Evolutionary conservation across 2,888 invertebrate species (phyloP), one percentile per base, ranked within the genome.

Genomic region (Ophraella communa): DNA sequence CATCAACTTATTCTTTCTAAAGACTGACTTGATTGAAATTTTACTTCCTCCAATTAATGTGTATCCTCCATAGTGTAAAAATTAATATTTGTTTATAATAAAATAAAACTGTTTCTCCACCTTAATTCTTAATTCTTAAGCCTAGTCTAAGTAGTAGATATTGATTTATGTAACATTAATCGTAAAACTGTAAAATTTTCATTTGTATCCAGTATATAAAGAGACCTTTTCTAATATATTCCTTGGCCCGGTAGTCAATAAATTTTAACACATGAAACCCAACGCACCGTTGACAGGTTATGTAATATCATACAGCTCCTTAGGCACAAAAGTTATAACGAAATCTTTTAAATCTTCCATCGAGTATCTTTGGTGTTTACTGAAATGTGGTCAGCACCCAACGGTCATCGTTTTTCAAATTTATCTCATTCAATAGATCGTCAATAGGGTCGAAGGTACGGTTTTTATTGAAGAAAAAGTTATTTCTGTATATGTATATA

Each of bases 381-480:
- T 59, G 67, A 69, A 69, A 71, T 72, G 72, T 68, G 72, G 72
- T 72, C 70, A 69, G 61, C 51, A 64, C 68, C 59, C 72, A 72
- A 67, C 66, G 72, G 72, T 68, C 70, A 71, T 65, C 52, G 55
- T 64, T 53, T 63, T 58, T 57, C 35, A 51, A 63, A 58, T 63
- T 52, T 60, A 30, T 20, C n/a, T 52, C 8, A 39, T n/a, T 60
- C 52, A 60, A 60, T 60, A 60, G 60, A 52, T 60, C 44, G 17
- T 51, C 49, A 55, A 44, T 55, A 21, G 55, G 24, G 39, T 55
- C 42, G 44, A 52, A 52, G 53, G 52, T 52, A 7, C 24, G 35
- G n/a, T n/a, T 35, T 49, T 49, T 62, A 51, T 56, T 62, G 27
- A 62, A 55, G 47, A 56, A 56, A 56, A 62, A 55, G 62, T 66